Base-by-base conservation (phyloP, 2,888 invertebrate species). In the Pocota personata region DNA sequence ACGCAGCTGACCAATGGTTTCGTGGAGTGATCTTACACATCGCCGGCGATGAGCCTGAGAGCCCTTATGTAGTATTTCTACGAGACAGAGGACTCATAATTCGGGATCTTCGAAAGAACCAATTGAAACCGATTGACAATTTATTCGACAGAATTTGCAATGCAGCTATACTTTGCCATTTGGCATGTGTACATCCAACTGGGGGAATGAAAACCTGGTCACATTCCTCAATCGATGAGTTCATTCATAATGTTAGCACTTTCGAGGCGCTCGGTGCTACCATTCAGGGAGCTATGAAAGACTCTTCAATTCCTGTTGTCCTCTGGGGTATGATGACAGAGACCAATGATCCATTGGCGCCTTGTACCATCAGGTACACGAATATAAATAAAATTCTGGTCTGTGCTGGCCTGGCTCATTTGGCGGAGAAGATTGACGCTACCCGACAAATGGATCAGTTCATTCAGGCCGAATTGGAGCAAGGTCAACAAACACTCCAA, bases 161-260 rank as follows among this genome's bases (percentile, higher is more conserved):
- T 78, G 94, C 94, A 0, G 94, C 95, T 0, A 93, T 95, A 21
- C 94, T 94, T 87, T 95, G 97, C 84, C 95, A 95, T 89, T 90
- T 97, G 62, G 94, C 94, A 1, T 95, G 95, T 19, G 94, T 97
- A 8, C 91, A 93, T 24, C 95, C 97, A 0, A 95, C 96, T 0
- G 95, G 95, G 0, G 95, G 94, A 0, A 93, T 93, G 5, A 66
- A 75, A 37, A 71, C 50, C 0, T 92, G 92, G 92, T 89, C 91
- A 0, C 71, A 86, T 8, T 88, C 89, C 2, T 88, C 96, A 0
- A 94, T 94, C 30, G 94, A 95, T 86, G 94, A 93, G 87, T 93
- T 96, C 1, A 92, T 93, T 52, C 94, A 94, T 12, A 91, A 94
- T 1, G 90, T 95, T 1, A 91, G 92, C 1, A 92, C 92, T 0